Base-by-base conservation (phyloP, 1,140 invertebrate species). In the Odontomachus brunneus region DNA sequence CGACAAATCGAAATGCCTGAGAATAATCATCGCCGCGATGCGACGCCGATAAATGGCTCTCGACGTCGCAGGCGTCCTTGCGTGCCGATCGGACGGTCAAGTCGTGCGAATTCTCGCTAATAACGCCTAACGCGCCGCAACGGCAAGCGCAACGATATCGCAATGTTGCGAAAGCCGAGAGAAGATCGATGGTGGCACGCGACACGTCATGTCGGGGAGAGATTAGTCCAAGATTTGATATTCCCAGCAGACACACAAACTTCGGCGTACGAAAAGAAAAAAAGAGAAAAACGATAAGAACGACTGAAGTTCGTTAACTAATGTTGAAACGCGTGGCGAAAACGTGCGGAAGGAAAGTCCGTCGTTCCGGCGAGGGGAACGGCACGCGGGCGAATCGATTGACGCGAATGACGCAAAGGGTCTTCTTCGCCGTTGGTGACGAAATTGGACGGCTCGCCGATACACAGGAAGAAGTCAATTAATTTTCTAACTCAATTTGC, bases 191-290 rank as follows among this genome's bases (percentile, higher is more conserved):
- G 51, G 1, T 17, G 5, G 2, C 11, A 33, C 29, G 33, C 22
- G 14, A 69, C 59, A 55, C 51, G 67, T 78, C 63, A 67, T 57
- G 62, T 22, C 44, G 14, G 17, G n/a, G n/a, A n/a, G n/a, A 29
- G 33, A 71, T 71, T 48, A 48, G 71, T 57, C 22, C 44, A 71
- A 69, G 75, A 69, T 69, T 80, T 69, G 63, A 69, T 69, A 67
- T 48, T 22, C 53, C 65, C 38, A 3, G 17, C 4, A 38, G 5
- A 29, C 14, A 57, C n/a, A 14, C 33, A 2, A 66, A 76, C 33
- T 80, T 69, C 3, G 12, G 2, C 15, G 29, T 2, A 15, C 17
- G 22, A 29, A 1, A 19, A 29, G n/a, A n/a, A n/a, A n/a, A n/a
- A n/a, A n/a, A n/a, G n/a, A n/a, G 22, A 29, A 1, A 19, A 29